These are phyloP conservation scores for Polypedilum vanderplanki DNA, from an alignment of 1,140 invertebrate genomes.

Conservation along the genomic window DNA sequence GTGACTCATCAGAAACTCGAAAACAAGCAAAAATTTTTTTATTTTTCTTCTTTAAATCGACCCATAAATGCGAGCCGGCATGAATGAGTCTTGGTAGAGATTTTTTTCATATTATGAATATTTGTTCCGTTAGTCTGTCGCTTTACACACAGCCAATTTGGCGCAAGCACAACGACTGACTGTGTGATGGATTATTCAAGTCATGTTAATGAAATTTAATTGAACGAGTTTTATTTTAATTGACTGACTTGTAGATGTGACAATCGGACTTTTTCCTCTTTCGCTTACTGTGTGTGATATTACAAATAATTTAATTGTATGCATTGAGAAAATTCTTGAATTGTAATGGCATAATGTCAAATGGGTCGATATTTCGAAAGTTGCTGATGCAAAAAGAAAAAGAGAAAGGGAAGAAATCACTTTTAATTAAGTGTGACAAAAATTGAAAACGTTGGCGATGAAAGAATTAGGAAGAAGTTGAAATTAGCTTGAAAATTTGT, in stretches of 20 bases:
- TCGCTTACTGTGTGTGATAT: too few species aligned
- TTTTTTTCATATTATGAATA: too few species aligned
- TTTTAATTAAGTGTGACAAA: too few species aligned
- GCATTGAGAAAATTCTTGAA: too few species aligned
- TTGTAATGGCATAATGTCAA: background rate
- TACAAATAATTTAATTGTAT: background rate
- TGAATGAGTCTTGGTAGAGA: background rate
- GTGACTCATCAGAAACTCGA: background rate
- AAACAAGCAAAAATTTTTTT: background rate
- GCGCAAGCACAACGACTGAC: background rate
- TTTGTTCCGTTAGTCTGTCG: background rate
- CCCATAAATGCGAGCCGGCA: background rate
- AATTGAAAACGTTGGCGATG: too few species aligned
- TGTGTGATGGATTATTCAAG: constrained; percentile 4
- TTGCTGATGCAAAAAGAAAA: too few species aligned
- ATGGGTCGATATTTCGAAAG: background rate
- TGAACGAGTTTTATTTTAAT: constrained; percentile 19
- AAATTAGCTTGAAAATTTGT: too few species aligned
- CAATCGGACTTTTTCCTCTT: background rate
- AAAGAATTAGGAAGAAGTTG: too few species aligned
- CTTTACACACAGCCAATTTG: background rate
- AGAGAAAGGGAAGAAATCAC: too few species aligned
- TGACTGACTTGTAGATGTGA: background rate
- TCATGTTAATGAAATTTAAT: constrained; percentile 1
- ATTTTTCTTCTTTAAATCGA: background rate